Conservation (phyloP, 2,113 vertebrate species). For the Calypte anna region DNA sequence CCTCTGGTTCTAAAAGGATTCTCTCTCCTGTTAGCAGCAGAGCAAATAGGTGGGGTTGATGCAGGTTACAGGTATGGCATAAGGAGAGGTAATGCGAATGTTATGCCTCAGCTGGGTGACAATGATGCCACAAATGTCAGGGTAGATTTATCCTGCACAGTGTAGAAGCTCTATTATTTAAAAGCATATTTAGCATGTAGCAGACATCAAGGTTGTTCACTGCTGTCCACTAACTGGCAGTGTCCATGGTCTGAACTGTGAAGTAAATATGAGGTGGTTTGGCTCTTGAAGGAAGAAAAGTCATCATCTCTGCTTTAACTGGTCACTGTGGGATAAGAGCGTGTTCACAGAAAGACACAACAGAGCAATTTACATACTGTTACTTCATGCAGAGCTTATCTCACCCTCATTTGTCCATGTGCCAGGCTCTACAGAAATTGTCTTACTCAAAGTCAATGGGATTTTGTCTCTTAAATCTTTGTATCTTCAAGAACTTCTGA, state of each 20-base stretch:
- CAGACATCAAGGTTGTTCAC: neutral
- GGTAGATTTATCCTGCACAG: neutral
- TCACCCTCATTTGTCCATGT: neutral
- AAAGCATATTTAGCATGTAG: neutral
- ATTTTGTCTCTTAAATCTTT: neutral
- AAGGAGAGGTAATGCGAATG: neutral
- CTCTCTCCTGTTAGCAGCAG: neutral
- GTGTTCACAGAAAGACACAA: neutral
- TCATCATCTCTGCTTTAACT: neutral
- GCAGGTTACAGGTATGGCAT: neutral
- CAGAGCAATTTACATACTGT: neutral
- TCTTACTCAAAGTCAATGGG: neutral
- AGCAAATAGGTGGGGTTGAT: rapidly evolving
- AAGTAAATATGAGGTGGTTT: neutral
- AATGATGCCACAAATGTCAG: neutral
- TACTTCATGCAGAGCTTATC: neutral
- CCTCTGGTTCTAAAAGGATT: neutral
- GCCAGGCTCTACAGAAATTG: neutral
- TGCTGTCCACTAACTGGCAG: neutral
- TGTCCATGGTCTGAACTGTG: neutral
- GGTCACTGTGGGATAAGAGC: neutral
- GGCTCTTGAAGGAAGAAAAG: neutral
- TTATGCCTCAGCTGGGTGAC: neutral
- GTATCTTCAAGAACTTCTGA: neutral
- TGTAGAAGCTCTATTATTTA: neutral